A percentile compares a stretch with the other conserved stretches of the same genome.
phyloP scores from a whole-genome alignment of 2,113 vertebrate species.

The Oryzias curvinotus region DNA sequence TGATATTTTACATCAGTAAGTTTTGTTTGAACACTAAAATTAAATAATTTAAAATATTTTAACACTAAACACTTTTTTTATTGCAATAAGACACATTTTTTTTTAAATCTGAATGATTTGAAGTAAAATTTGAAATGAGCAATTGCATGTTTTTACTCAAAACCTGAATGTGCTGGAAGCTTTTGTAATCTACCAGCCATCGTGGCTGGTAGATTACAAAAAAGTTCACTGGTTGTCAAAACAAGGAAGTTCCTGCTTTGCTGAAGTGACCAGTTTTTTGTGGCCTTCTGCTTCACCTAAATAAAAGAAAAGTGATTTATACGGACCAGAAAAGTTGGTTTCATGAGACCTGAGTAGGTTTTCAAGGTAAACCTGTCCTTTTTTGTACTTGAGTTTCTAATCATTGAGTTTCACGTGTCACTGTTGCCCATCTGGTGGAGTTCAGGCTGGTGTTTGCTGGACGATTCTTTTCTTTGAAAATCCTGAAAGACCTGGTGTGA shows the following conservation, averaged over 20 bases:
- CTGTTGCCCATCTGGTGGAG: conserved; percentile 31
- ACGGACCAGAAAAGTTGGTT: not conserved
- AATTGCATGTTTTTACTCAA: no score
- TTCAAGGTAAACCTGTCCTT: conserved; percentile 7
- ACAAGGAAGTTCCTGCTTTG: conserved; percentile 14
- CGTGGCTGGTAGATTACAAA: no score
- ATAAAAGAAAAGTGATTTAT: not conserved
- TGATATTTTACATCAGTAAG: no score
- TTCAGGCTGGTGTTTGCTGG: conserved; percentile 19
- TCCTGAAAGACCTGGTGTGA: conserved; percentile 32
- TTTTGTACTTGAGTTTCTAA: conserved; percentile 7
- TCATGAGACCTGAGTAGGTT: not conserved
- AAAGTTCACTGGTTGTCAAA: conserved; percentile 10
- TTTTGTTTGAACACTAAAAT: no score
- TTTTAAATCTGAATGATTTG: no score
- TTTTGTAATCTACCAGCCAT: no score
- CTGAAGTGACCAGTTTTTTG: conserved; percentile 6
- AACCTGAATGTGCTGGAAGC: no score
- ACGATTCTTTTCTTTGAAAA: conserved; percentile 48
- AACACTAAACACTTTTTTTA: no score
- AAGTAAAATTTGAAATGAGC: no score
- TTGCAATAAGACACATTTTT: no score
- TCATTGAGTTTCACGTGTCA: conserved; percentile 15
- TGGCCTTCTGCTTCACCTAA: not conserved
- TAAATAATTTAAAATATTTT: no score